These are phyloP conservation scores for Hyla sarda DNA, from an alignment of 2,113 vertebrate species.

Conservation along the genomic window DNA sequence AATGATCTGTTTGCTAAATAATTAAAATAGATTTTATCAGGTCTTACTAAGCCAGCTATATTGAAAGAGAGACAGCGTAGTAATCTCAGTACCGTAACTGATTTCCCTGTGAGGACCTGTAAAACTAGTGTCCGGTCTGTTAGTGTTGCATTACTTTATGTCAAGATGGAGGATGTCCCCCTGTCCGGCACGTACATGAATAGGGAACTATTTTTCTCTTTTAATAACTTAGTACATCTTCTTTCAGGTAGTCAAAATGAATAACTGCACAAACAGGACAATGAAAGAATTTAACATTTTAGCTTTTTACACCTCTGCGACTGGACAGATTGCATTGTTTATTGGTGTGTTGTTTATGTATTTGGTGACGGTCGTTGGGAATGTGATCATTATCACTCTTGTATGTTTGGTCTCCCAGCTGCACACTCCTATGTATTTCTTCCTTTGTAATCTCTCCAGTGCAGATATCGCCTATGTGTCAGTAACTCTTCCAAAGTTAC, in stretches of 20 bases:
- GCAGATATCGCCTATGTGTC: conserved; percentile 64
- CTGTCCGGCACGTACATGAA: no score
- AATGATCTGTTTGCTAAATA: no score
- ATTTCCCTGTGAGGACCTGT: no score
- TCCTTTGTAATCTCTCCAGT: conserved; percentile 58
- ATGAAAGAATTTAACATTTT: conserved; percentile 9
- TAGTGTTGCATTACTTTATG: no score
- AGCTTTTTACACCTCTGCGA: neutral
- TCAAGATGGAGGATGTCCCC: no score
- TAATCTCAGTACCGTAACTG: no score
- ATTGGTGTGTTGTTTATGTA: conserved; percentile 62
- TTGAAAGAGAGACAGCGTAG: no score
- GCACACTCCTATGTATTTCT: conserved; percentile 63
- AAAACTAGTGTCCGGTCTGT: no score
- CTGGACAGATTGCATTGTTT: conserved; percentile 43
- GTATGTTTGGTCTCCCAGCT: conserved; percentile 61
- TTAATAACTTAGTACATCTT: neutral
- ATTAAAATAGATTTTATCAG: no score
- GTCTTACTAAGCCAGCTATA: no score
- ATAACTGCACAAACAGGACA: neutral
- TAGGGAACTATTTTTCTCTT: neutral
- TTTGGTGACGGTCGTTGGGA: conserved; percentile 61
- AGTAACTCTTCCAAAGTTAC: conserved; percentile 60
- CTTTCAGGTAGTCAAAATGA: neutral
- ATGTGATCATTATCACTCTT: conserved; percentile 62